Evolutionary conservation across 1,140 invertebrate genomes (phyloP), one percentile per base, ranked within the genome.

Genomic region (Zeugodacus cucurbitae): DNA sequence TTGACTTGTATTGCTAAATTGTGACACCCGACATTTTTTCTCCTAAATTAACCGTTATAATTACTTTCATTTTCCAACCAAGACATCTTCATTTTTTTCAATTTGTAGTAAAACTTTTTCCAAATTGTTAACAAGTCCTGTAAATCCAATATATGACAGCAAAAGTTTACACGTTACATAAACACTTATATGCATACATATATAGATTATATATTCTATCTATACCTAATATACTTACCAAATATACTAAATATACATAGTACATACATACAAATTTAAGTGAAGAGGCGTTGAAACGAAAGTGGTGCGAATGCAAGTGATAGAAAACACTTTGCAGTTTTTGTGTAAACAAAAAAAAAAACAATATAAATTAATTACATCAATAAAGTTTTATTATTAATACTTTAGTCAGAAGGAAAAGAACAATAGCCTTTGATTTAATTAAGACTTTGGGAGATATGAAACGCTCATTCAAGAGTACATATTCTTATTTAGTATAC

Each of bases 381-480:
- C 87, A 88, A 29, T 85, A 88, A 89, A 87, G 57, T 85, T 67
- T 89, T 88, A 87, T 62, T 58, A 87, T 58, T 87, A 87, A 64
- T 64, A 87, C 44, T 44, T 62, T 64, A 87, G 62, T 87, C 59
- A 87, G 62, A 59, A 87, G 29, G 14, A 17, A 54, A 54, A 54
- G 48, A 54, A 54, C 48, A 54, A 11, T 17, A 3, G 14, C 14
- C 48, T 54, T 54, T 54, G 0, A 17, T 54, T 54, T 54, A 11
- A 54, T 14, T 2, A 11, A 17, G 0, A 54, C 14, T 54, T 11
- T 54, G 48, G 48, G 17, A 54, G 48, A 4, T n/a, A n/a, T n/a
- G n/a, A n/a, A n/a, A n/a, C n/a, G n/a, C n/a, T n/a, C n/a, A n/a
- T n/a, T n/a, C n/a, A n/a, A n/a, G n/a, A n/a, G n/a, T n/a, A n/a